phyloP scores from a whole-genome alignment of 2,797 vertebrate genomes.

The Rhincodon typus region DNA sequence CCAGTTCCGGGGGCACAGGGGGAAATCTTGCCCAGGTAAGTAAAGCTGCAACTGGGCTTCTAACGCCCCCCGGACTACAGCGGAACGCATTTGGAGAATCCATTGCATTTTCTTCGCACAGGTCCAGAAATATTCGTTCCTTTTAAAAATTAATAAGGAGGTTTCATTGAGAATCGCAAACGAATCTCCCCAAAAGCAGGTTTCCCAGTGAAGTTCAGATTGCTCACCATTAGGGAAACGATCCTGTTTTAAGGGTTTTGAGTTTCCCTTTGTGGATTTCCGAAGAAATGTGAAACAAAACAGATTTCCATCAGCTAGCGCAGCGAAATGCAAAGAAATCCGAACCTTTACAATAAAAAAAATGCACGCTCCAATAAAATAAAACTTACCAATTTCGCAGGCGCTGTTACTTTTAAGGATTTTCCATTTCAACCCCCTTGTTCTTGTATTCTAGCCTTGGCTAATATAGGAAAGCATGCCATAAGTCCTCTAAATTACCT shows the following conservation, averaged over 20 bases:
- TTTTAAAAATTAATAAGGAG: neutral
- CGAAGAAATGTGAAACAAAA: conserved; percentile 7
- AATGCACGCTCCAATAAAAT: neutral
- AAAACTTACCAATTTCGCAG: neutral
- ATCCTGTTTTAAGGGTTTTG: no score
- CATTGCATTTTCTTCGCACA: neutral
- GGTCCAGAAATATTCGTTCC: neutral
- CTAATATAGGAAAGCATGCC: neutral
- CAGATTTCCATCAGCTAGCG: neutral
- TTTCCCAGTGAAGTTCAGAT: neutral
- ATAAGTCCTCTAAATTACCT: neutral
- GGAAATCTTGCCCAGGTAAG: neutral
- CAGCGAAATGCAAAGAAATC: neutral
- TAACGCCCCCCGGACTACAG: no score
- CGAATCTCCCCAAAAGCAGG: neutral
- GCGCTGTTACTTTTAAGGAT: neutral
- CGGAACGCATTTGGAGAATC: neutral
- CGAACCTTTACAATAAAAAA: neutral
- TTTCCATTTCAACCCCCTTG: neutral
- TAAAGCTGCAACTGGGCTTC: neutral
- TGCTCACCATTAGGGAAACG: conserved; percentile 1
- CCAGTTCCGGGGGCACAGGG: neutral
- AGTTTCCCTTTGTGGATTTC: conserved; percentile 1
- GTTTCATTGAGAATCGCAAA: neutral
- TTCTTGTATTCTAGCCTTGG: neutral